Evolutionary conservation across 2,113 vertebrate genomes (phyloP), one percentile per base, ranked within the genome.

Genomic region (Peromyscus californicus): DNA sequence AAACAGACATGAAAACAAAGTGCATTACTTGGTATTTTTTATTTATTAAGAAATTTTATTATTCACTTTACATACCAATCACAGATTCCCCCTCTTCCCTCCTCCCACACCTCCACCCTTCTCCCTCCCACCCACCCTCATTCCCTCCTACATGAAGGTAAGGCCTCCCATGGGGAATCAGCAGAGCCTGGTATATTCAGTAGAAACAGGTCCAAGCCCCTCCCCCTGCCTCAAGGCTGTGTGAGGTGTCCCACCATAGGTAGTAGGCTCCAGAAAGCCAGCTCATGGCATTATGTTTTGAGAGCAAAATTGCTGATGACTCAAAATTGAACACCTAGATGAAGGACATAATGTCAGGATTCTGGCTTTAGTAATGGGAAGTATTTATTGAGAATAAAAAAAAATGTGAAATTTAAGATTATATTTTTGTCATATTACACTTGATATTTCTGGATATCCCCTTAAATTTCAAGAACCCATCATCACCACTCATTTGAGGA

Each of bases 1-100:
- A 93, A 65, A 89, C 22, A 84, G 31, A 59, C 22, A 29, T 80
- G 24, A 86, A 93, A 94, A 74, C n/a, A 83, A 89, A 63, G 29
- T 22, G 7, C 16, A n/a, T 83, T 67, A 24, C 76, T 65, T 93
- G 85, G 51, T 51, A 8, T 51, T 51, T 51, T 48, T 51, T 48
- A 48, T 48, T 51, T 51, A 51, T 51, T 51, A 51, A 51, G 7
- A 51, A 51, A 51, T 51, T 9, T 51, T 51, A 51, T 51, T 51
- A 51, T 51, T 51, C 51, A 51, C 9, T 51, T 51, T 51, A 51
- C 51, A 51, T 51, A 51, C 51, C 51, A 51, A 51, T 51, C 51
- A 9, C 51, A 51, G 51, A 51, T 51, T 51, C 51, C 10, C 51
- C 51, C 51, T 51, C 51, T 51, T 51, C 7, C 51, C 51, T 51